Evolutionary conservation across 1,140 invertebrate genomes (phyloP).

Genomic region (Leptonema lineaticorne): DNA sequence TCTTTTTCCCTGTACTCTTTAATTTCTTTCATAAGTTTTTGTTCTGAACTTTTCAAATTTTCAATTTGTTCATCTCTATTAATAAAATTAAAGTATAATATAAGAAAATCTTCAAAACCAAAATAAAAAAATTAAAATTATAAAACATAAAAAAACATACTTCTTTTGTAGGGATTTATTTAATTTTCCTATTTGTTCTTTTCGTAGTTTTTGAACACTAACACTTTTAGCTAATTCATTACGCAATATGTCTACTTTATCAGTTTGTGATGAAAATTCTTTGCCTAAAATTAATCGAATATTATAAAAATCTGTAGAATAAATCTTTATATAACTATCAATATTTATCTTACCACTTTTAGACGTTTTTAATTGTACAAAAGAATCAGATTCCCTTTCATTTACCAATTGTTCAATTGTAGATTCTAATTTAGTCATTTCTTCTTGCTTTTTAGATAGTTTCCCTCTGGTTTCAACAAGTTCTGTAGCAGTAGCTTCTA

Average conservation of each 20-base stretch:
- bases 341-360: constrained; percentile 28
- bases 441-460: constrained; percentile 39
- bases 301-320: neutral
- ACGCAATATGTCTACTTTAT: constrained; percentile 34
- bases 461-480: constrained; percentile 49
- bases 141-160: constrained; percentile 10
- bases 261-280: constrained; percentile 34
- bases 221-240: constrained; percentile 34
- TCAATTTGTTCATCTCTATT: neutral
- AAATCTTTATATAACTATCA: neutral
- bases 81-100: neutral
- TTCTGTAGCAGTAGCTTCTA: constrained; percentile 52
- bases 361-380: constrained; percentile 21
- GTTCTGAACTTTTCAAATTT: neutral
- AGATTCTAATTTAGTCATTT: constrained; percentile 29
- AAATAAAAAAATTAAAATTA: neutral
- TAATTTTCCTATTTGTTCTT: constrained; percentile 37
- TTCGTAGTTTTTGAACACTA: constrained; percentile 29
- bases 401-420: constrained; percentile 25
- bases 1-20: neutral
- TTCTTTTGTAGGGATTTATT: constrained; percentile 30
- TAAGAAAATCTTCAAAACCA: neutral
- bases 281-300: constrained; percentile 16
- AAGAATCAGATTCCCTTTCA: constrained; percentile 35
- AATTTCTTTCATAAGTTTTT: neutral